Base-by-base conservation (phyloP, 2,113 vertebrate genomes). In the Mustelus asterias region DNA sequence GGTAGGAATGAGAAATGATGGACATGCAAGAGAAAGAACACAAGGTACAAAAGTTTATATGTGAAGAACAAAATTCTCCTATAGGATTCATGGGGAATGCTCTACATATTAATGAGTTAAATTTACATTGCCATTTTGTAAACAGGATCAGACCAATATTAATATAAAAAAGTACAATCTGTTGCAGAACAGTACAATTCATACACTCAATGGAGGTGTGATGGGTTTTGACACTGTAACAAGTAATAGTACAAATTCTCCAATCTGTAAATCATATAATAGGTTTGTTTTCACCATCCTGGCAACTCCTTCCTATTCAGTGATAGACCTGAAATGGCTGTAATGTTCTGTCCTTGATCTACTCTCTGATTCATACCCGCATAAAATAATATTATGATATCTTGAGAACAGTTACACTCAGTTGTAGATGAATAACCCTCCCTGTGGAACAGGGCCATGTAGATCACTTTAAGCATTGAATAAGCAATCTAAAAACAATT, bases 361-460 rank as follows among this genome's bases (percentile, higher is more conserved):
- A 33, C 69, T 26, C 60, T 96, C 95, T 90, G 96, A 97, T 96
- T 96, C 97, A 96, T 97, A 90, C 96, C 58, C 96, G 86, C 96
- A 96, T 96, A 96, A 96, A 96, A 96, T 96, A n/a, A 94, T 65
- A 95, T 86, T 95, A 37, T 95, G 95, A 96, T 96, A 95, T 96
- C 96, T 96, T 97, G 96, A 96, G 96, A 96, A 96, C 96, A 96
- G 96, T 97, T 96, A 96, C 96, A 97, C 96, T 96, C 96, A 96
- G 96, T 96, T 96, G 96, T 96, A 96, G 96, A 93, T 97, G 96
- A 97, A 97, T 97, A 96, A 97, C 96, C 96, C 96, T 96, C 94
- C 67, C 95, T 96, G 96, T 80, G 96, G 96, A 97, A 96, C 96
- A 94, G 85, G 54, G 95, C 96, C 96, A 96, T 41, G 88, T 95